Evolutionary conservation across 1,140 invertebrate genomes (phyloP).

Genomic region (Bursaphelenchus mucronatus): DNA sequence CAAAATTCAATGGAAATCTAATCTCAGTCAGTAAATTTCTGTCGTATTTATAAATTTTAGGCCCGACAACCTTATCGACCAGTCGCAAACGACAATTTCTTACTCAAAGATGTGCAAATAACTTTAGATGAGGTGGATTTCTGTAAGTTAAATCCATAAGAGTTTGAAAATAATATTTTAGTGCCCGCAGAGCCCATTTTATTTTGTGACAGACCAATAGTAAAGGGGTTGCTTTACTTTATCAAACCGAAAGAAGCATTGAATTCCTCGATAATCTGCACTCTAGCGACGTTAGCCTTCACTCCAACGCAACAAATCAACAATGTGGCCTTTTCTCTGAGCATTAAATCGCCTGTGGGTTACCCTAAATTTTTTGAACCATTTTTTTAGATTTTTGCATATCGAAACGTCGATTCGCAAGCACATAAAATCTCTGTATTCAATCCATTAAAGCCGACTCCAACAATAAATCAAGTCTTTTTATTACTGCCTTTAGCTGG

Average conservation of each 20-base stretch:
- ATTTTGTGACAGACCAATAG: slow-evolving; percentile 16
- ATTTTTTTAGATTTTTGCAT: slow-evolving; percentile 18
- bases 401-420: background rate
- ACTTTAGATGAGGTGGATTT: slow-evolving; percentile 11
- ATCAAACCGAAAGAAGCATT: slow-evolving; percentile 5
- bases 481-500: slow-evolving; percentile 15
- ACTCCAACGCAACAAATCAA: slow-evolving; percentile 1
- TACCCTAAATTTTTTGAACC: background rate
- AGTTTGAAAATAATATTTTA: slow-evolving; percentile 2
- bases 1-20: slow-evolving; percentile 2
- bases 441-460: slow-evolving; percentile 16
- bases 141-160: slow-evolving; percentile 6
- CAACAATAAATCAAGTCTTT: slow-evolving; percentile 22
- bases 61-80: slow-evolving; percentile 4
- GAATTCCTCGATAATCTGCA: background rate
- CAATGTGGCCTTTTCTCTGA: slow-evolving; percentile 13
- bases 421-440: slow-evolving; percentile 9
- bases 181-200: slow-evolving; percentile 16
- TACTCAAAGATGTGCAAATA: slow-evolving; percentile 21
- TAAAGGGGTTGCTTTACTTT: slow-evolving; percentile 16
- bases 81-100: slow-evolving; percentile 15
- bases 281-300: slow-evolving; percentile 8
- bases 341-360: slow-evolving; percentile 17
- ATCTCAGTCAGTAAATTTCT: background rate
- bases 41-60: background rate